Percentiles rank a stretch among this genome's conserved stretches.
These are phyloP conservation scores for Crocidura indochinensis DNA, from an alignment of 2,797 vertebrate species.

Conservation along the genomic window DNA sequence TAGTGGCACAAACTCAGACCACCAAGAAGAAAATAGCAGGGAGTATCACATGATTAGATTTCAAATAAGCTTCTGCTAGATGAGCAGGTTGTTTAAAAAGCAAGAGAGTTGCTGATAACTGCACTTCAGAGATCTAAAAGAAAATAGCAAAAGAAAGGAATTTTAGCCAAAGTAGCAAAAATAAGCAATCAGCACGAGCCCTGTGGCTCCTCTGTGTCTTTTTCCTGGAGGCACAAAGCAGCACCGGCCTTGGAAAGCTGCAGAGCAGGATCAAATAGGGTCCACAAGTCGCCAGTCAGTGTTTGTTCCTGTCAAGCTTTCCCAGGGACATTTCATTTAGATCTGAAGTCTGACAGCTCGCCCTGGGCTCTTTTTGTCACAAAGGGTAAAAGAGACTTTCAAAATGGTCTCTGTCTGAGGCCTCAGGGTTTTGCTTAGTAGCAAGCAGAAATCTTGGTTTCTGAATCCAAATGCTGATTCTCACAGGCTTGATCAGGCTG, in stretches of 20 bases:
- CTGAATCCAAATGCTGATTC: conserved; percentile 69
- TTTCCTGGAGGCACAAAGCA: not conserved
- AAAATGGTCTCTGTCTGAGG: conserved; percentile 48
- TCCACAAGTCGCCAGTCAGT: conserved; percentile 31
- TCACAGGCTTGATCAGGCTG: rapidly evolving
- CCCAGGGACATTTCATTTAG: conserved; percentile 71
- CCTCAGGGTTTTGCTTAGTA: conserved; percentile 71
- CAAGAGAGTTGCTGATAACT: not conserved
- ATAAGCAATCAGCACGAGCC: conserved; percentile 48
- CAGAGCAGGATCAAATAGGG: conserved; percentile 67
- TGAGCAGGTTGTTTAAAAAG: conserved; percentile 53
- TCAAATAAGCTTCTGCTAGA: conserved; percentile 53
- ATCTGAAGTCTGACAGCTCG: conserved; percentile 78
- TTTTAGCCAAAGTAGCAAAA: conserved; percentile 66
- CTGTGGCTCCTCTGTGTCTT: conserved; percentile 7
- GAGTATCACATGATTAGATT: not conserved
- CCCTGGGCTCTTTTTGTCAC: conserved; percentile 76
- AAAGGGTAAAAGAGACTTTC: conserved; percentile 62
- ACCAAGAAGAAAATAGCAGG: not conserved
- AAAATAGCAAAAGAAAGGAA: conserved; percentile 57
- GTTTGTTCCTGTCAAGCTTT: conserved; percentile 74
- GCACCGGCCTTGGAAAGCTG: conserved; percentile 61
- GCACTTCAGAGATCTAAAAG: conserved; percentile 56
- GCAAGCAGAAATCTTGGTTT: conserved; percentile 56
- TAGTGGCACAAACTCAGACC: conserved; percentile 23